Evolutionary conservation across 2,797 vertebrate species (phyloP).

Genomic region (Eutrigla gurnardus): DNA sequence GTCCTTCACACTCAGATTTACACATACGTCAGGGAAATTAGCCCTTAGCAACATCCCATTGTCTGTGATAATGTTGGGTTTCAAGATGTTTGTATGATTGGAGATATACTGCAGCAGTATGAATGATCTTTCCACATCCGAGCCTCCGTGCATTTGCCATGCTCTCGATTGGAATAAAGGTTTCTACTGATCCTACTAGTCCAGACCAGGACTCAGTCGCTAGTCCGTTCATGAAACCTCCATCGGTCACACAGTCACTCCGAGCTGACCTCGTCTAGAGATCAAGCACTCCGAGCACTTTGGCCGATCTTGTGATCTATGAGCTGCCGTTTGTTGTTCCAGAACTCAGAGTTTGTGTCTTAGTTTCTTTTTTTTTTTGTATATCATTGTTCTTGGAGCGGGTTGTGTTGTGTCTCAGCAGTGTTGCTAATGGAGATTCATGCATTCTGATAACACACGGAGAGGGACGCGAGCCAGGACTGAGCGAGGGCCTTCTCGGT

Average conservation of each 20-base stretch:
- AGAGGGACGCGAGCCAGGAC: constrained; percentile 52
- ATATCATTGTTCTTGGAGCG: background rate
- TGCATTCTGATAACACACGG: constrained; percentile 65
- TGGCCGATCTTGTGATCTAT: constrained; percentile 20
- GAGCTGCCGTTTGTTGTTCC: constrained; percentile 2
- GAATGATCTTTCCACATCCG: background rate
- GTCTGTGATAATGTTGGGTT: background rate
- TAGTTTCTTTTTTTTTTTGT: background rate
- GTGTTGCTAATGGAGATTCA: constrained; percentile 76
- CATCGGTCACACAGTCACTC: constrained; percentile 11
- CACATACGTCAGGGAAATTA: too few species aligned
- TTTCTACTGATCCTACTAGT: background rate
- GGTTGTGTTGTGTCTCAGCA: constrained; percentile 16
- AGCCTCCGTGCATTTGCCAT: background rate
- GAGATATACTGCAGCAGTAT: background rate
- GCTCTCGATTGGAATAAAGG: background rate
- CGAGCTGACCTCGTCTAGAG: constrained; percentile 8
- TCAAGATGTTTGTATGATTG: background rate
- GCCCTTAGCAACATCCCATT: too few species aligned
- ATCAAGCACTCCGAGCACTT: constrained; percentile 18
- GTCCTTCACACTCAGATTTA: too few species aligned
- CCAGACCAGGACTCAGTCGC: constrained; percentile 2
- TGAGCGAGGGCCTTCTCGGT: constrained; percentile 24
- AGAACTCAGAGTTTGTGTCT: background rate
- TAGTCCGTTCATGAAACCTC: background rate